These are phyloP conservation scores for Gobio gobio DNA, from an alignment of 2,113 vertebrate genomes.

Conservation along the genomic window DNA sequence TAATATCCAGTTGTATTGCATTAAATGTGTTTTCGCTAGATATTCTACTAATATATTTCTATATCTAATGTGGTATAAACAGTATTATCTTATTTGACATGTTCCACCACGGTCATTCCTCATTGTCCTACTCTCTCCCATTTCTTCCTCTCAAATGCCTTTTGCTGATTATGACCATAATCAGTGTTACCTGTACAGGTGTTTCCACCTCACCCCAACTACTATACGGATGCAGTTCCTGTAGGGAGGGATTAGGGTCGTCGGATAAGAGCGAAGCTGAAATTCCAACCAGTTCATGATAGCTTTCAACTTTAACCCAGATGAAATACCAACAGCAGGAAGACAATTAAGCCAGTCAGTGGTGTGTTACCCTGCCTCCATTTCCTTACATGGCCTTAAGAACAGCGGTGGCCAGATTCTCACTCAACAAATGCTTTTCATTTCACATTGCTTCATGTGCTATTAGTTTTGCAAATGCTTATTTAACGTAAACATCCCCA, in stretches of 20 bases:
- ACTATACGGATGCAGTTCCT: conserved; percentile 42
- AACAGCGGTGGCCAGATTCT: not conserved
- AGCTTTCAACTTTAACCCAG: conserved; percentile 61
- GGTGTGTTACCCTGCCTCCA: conserved; percentile 19
- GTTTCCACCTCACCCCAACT: not conserved
- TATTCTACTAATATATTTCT: not conserved
- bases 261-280: conserved; percentile 55
- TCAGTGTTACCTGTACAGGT: conserved; percentile 53
- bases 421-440: conserved; percentile 22
- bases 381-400: conserved; percentile 38
- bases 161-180: conserved; percentile 58
- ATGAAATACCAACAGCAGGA: conserved; percentile 43
- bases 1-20: too few species aligned
- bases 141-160: not conserved
- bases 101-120: not conserved
- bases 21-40: too few species aligned
- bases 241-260: conserved; percentile 63
- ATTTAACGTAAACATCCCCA: conserved; percentile 27
- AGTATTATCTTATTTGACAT: not conserved
- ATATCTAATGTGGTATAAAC: not conserved
- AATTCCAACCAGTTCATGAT: conserved; percentile 57
- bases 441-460: not conserved
- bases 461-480: conserved; percentile 9
- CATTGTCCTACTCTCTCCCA: not conserved
- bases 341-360: conserved; percentile 55